Conservation (phyloP, 2,797 vertebrate species). For the Hipposideros larvatus region DNA sequence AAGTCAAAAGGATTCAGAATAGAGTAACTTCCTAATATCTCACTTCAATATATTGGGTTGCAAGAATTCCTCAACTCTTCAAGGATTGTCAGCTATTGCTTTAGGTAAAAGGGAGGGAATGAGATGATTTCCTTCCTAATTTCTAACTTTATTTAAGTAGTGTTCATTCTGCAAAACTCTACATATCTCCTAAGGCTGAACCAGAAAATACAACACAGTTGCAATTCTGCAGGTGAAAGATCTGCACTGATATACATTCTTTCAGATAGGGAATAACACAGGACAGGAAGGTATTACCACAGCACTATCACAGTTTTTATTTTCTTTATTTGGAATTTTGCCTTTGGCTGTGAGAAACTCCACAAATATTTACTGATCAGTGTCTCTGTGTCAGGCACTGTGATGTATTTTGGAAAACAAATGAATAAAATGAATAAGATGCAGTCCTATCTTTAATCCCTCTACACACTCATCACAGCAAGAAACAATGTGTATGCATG, state of each 20-base stretch:
- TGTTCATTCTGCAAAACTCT: background rate
- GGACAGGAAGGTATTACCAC: background rate
- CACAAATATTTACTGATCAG: background rate
- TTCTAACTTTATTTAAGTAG: background rate
- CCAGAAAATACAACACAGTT: background rate
- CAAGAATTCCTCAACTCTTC: background rate
- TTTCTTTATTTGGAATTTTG: background rate
- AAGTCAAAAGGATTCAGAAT: background rate
- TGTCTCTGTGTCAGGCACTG: background rate
- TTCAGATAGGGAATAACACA: background rate
- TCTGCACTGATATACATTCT: background rate
- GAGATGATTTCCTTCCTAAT: background rate
- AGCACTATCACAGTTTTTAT: background rate
- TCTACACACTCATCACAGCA: background rate
- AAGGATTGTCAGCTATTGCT: background rate
- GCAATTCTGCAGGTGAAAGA: background rate
- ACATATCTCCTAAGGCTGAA: background rate
- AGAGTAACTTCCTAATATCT: conserved; percentile 11
- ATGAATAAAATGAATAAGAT: background rate
- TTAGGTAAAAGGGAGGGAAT: conserved; percentile 1
- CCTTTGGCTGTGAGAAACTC: background rate
- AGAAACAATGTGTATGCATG: background rate
- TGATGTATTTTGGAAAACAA: background rate
- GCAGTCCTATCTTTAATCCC: background rate
- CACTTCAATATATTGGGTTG: background rate